phyloP scores from a whole-genome alignment of 2,888 invertebrate genomes.

The Parnassius apollo region DNA sequence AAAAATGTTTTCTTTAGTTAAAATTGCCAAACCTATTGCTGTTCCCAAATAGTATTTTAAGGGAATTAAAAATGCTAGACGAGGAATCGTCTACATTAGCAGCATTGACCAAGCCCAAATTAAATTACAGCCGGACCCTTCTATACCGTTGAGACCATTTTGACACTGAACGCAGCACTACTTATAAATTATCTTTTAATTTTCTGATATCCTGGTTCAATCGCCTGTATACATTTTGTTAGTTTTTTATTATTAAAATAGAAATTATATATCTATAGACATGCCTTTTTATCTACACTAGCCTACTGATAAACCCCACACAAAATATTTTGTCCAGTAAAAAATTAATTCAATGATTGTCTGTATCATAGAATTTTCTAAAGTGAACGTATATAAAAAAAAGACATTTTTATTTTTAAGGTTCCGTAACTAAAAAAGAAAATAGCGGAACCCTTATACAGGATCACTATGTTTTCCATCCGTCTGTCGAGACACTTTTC shows the following conservation, averaged over 20 bases:
- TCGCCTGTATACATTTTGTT: slow-evolving; percentile 1
- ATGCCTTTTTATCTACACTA: no score
- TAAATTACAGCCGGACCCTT: slow-evolving; percentile 18
- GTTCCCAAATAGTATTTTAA: slow-evolving; percentile 37
- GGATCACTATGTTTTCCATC: no score
- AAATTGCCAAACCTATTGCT: slow-evolving; percentile 23
- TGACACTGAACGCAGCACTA: neutral
- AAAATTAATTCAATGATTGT: no score
- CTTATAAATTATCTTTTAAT: slow-evolving; percentile 4
- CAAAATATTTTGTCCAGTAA: no score
- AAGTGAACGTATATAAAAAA: no score
- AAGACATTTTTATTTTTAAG: no score
- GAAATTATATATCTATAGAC: no score
- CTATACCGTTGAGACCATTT: slow-evolving; percentile 21
- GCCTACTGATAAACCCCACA: no score
- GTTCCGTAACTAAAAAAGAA: no score
- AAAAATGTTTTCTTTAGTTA: slow-evolving; percentile 7
- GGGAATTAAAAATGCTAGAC: slow-evolving; percentile 41
- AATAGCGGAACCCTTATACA: no score
- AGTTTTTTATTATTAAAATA: slow-evolving; percentile 9
- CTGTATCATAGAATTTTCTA: no score
- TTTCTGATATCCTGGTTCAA: neutral
- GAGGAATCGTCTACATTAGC: slow-evolving; percentile 32
- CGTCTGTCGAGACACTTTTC: no score
- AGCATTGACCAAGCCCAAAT: slow-evolving; percentile 39